Base-by-base conservation (phyloP, 2,888 invertebrate genomes). In the Folsomia manolachei region DNA sequence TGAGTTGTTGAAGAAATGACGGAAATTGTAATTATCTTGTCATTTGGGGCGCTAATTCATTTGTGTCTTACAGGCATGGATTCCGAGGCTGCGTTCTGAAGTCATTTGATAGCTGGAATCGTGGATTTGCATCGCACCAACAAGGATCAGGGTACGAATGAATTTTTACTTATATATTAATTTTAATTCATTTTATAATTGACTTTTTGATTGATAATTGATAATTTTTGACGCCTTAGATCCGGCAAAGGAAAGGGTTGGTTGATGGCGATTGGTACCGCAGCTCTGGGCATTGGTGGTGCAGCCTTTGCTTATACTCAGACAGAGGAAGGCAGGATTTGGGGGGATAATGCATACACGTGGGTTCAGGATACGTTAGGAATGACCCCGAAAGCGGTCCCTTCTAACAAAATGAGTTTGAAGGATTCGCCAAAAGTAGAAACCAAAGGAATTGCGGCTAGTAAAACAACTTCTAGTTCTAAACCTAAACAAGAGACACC, bases 281-380 rank as follows among this genome's bases (percentile, higher is more conserved):
- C 73, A 1, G 62, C 71, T 53, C 25, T 75, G 1, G 75, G 75
- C 18, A 24, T 75, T 27, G 73, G 72, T 25, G 72, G 72, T 23
- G 62, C 24, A 18, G 27, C 69, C 1, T 27, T 60, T 19, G 51
- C 71, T 11, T 71, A 26, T 21, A 9, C 63, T 11, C 69, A 51
- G 14, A 53, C 39, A 2, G 63, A 60, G 9, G 69, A 69, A 39
- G 70, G 67, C 21, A 21, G 62, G 2, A 27, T 39, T 18, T 19
- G 24, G 60, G 53, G 67, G 11, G 24, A 23, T 1, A 1, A 52
- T 18, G 25, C 26, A 7, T 56, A n/a, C 53, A 67, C 24, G 67
- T 67, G 67, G 67, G 67, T 67, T 18, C 56, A 67, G 25, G 60
- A 56, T 21, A 23, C 25, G 19, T 56, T 67, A 25, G 67, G 67